Percentiles rank a stretch among this genome's conserved stretches.
Conservation (phyloP, 2,113 vertebrate species). For the Sigmodon hispidus region DNA sequence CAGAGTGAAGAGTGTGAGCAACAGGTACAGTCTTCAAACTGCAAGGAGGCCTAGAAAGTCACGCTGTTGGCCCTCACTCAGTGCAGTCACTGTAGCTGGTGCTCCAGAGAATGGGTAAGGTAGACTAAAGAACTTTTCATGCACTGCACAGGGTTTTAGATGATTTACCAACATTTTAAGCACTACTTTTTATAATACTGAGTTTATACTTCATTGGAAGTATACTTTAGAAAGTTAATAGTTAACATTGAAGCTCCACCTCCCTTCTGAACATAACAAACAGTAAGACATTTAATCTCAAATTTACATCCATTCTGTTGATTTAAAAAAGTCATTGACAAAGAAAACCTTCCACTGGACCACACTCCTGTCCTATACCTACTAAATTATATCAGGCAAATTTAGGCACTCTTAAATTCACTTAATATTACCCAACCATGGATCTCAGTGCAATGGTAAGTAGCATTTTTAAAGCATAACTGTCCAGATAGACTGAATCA, state of each 20-base stretch:
- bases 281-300: background rate
- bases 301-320: background rate
- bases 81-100: background rate
- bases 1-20: background rate
- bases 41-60: background rate
- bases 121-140: background rate
- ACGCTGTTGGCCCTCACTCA: background rate
- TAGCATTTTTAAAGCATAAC: background rate
- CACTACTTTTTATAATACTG: constrained; percentile 5
- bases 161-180: background rate
- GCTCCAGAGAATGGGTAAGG: background rate
- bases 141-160: background rate
- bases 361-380: background rate
- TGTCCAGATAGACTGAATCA: background rate
- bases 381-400: background rate
- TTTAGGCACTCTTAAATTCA: background rate
- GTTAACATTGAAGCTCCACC: background rate
- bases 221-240: background rate
- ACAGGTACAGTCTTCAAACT: background rate
- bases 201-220: background rate
- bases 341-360: background rate
- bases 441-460: background rate
- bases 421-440: background rate
- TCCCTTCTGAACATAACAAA: background rate
- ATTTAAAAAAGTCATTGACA: background rate